Evolutionary conservation across 2,113 vertebrate species (phyloP).

Genomic region (Phalacrocorax pelagicus): DNA sequence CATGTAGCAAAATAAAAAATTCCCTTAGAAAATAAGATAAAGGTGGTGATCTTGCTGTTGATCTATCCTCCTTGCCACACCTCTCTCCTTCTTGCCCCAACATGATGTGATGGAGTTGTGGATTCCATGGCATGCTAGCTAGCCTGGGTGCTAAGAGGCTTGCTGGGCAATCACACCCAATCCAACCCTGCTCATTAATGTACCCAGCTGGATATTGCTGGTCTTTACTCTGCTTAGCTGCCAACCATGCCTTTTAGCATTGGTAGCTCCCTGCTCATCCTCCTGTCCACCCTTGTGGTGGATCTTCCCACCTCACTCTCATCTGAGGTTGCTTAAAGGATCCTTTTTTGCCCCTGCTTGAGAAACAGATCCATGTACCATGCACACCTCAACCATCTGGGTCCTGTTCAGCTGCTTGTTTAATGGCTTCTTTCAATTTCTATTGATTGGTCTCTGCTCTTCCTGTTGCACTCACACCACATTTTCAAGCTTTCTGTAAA

Average conservation of each 20-base stretch:
- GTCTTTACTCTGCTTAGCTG: background rate
- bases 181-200: background rate
- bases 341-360: background rate
- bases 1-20: background rate
- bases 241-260: background rate
- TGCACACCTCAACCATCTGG: background rate
- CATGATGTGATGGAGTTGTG: background rate
- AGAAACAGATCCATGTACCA: background rate
- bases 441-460: background rate
- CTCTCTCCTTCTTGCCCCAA: background rate
- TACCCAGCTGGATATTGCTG: background rate
- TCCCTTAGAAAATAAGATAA: background rate
- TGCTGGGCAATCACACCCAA: background rate
- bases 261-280: background rate
- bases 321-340: background rate
- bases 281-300: background rate
- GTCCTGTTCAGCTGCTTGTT: background rate
- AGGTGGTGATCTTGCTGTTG: background rate
- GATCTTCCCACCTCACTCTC: background rate
- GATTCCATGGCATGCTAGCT: background rate
- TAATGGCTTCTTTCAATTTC: background rate
- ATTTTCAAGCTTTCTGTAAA: background rate
- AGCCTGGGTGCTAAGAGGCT: background rate
- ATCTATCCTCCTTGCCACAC: background rate
- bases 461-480: fast-evolving